Percentiles rank a stretch among this genome's conserved stretches.
Evolutionary conservation across 1,140 invertebrate species (phyloP).

Genomic region (Microplitis mediator): DNA sequence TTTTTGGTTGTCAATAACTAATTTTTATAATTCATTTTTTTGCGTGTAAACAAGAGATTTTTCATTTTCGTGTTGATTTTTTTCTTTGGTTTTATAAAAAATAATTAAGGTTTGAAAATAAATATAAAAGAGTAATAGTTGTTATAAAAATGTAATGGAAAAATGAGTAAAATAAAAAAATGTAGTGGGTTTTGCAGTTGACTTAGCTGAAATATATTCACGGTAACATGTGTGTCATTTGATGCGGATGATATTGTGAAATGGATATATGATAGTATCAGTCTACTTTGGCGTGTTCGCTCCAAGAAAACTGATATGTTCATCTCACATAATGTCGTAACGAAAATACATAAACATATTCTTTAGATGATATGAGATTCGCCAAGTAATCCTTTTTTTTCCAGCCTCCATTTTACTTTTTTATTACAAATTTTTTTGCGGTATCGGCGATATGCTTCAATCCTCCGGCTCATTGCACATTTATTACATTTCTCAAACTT

Average conservation of each 20-base stretch:
- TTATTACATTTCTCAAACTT: conserved; percentile 3
- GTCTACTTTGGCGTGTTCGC: neutral
- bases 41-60: no score
- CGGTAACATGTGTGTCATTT: conserved; percentile 43
- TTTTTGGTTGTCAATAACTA: no score
- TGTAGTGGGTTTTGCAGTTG: conserved; percentile 22
- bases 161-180: no score
- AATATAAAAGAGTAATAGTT: no score
- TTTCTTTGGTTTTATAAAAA: no score
- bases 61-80: no score
- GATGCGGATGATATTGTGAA: conserved; percentile 43
- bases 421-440: no score
- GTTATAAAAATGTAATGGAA: no score
- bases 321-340: neutral
- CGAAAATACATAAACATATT: neutral
- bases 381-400: neutral
- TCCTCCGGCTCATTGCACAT: neutral
- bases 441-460: neutral
- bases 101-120: no score
- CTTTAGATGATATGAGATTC: neutral
- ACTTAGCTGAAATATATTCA: conserved; percentile 38
- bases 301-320: neutral
- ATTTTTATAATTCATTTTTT: no score
- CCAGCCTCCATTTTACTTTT: no score
- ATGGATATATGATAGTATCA: conserved; percentile 1